phyloP scores from a whole-genome alignment of 1,140 invertebrate genomes.

The Ceratitis capitata region DNA sequence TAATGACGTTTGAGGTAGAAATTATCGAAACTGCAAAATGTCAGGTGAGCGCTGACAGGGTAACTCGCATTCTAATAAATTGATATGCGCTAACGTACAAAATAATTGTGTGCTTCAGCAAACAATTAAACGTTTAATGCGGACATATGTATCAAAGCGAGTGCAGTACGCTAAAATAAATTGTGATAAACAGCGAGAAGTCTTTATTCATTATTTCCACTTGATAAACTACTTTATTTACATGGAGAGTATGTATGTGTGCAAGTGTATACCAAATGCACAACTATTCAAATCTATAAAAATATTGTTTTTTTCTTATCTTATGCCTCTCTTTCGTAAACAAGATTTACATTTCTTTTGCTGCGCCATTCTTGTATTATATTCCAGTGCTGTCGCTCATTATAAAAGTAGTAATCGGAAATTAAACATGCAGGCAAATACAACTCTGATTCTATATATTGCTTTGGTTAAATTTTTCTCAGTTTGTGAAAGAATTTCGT shows the following conservation, averaged over 20 bases:
- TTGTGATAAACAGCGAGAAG: no score
- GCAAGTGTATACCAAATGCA: no score
- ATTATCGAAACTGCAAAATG: conserved; percentile 17
- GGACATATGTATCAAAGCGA: no score
- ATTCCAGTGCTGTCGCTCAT: not conserved
- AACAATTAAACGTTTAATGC: no score
- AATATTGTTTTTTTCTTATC: not conserved
- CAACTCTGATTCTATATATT: not conserved
- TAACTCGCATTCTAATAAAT: not conserved
- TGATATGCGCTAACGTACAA: no score
- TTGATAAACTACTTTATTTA: no score
- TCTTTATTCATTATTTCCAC: no score
- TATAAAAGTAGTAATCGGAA: not conserved
- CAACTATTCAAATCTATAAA: no score
- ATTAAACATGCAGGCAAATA: not conserved
- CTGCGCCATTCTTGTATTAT: not conserved
- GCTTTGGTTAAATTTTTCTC: not conserved
- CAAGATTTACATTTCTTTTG: not conserved
- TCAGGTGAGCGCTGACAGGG: not conserved
- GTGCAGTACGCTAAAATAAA: no score
- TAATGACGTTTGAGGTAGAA: not conserved
- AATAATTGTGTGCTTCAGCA: no score
- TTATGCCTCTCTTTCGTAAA: not conserved
- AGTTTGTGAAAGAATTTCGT: conserved; percentile 15
- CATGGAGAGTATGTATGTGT: no score